These are phyloP conservation scores for Cosmia trapezina DNA, from an alignment of 2,888 invertebrate genomes.

Conservation along the genomic window DNA sequence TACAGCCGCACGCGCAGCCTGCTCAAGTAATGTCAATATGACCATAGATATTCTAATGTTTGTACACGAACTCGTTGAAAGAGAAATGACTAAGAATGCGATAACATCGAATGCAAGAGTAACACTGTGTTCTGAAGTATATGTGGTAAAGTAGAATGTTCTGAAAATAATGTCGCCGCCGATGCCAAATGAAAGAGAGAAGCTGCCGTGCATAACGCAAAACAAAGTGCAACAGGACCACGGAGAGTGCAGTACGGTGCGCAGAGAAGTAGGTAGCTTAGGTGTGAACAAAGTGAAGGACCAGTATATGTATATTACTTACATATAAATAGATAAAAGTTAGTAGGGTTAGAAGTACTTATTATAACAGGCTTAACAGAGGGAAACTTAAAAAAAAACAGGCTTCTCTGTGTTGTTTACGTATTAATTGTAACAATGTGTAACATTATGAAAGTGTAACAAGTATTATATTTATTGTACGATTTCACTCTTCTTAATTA, in stretches of 20 bases:
- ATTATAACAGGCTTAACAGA: conserved; percentile 75
- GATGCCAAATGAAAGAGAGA: conserved; percentile 78
- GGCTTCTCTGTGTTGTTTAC: conserved; percentile 82
- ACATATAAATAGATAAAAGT: conserved; percentile 59
- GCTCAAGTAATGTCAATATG: conserved; percentile 70
- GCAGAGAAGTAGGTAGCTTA: conserved; percentile 63
- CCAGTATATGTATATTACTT: conserved; percentile 52
- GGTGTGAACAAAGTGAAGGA: conserved; percentile 68
- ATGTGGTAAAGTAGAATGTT: conserved; percentile 81
- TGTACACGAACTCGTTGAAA: conserved; percentile 81
- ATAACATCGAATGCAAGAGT: conserved; percentile 84
- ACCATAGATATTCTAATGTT: conserved; percentile 72
- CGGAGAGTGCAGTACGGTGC: conserved; percentile 81
- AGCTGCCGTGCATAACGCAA: conserved; percentile 84
- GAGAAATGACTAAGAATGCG: conserved; percentile 77
- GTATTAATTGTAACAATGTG: conserved; percentile 86
- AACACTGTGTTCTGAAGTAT: conserved; percentile 82
- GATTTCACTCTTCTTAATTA: conserved; percentile 86
- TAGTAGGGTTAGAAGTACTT: conserved; percentile 70
- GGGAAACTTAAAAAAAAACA: conserved; percentile 87
- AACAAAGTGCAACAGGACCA: conserved; percentile 84
- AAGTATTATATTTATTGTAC: conserved; percentile 87
- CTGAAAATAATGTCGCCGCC: conserved; percentile 71
- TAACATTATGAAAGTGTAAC: conserved; percentile 87
- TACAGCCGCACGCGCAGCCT: conserved; percentile 74